Conservation (phyloP, 2,113 vertebrate genomes). For the Ifrita kowaldi region DNA sequence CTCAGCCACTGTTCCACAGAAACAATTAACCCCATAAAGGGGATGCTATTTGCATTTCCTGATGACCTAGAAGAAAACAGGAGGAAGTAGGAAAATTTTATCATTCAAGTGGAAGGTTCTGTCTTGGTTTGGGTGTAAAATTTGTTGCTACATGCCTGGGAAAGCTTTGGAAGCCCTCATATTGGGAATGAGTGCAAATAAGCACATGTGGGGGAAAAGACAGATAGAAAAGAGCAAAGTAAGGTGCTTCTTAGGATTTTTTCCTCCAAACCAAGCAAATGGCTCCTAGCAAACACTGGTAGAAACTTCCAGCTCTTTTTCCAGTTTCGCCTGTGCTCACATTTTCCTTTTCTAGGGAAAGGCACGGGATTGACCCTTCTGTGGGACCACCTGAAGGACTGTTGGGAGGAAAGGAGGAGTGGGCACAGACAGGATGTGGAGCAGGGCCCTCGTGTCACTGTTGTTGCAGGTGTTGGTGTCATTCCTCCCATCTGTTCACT, state of each 20-base stretch:
- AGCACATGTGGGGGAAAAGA: accelerated
- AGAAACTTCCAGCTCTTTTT: not conserved
- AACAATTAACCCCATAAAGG: not conserved
- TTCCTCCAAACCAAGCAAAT: not conserved
- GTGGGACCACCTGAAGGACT: not conserved
- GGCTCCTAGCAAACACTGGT: not conserved
- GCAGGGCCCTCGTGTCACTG: not conserved
- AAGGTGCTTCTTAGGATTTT: not conserved
- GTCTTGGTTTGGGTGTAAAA: not conserved
- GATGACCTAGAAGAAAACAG: not conserved
- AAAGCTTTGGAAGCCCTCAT: not conserved
- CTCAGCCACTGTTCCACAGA: not conserved
- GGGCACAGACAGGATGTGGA: not conserved
- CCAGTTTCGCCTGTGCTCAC: not conserved
- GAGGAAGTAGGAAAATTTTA: not conserved
- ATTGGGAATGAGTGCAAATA: not conserved
- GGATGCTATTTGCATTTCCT: not conserved
- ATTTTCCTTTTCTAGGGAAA: not conserved
- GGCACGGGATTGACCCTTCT: not conserved
- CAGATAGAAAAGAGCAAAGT: not conserved
- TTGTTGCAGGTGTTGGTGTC: not conserved
- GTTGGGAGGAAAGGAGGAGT: not conserved
- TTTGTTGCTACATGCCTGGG: not conserved
- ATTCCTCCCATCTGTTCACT: not conserved
- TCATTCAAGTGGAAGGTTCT: not conserved